These are phyloP conservation scores for Nomada hirtipes DNA, from an alignment of 2,888 invertebrate species.

Conservation along the genomic window DNA sequence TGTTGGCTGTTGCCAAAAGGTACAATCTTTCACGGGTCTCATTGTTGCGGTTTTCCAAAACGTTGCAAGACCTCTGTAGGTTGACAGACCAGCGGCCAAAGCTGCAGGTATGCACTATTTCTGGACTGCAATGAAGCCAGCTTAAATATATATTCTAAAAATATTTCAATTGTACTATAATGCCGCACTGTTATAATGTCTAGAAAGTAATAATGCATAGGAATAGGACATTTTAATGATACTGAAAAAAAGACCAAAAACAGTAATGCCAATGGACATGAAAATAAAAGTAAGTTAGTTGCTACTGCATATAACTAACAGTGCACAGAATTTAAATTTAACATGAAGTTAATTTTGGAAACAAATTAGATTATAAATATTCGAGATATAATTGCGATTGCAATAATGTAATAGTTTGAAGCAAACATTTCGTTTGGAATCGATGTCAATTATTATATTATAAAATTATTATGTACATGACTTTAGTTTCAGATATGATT, in stretches of 20 bases:
- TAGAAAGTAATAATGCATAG: not conserved
- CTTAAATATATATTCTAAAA: not conserved
- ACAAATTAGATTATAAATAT: not conserved
- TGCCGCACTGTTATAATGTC: not conserved
- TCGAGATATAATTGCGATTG: no score
- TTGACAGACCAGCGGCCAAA: not conserved
- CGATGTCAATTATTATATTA: not conserved
- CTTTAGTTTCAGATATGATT: conserved; percentile 9
- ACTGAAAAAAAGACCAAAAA: not conserved
- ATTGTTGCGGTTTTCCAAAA: conserved; percentile 60
- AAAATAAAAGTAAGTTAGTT: not conserved
- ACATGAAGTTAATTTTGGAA: not conserved
- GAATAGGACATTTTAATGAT: not conserved
- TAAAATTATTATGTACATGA: not conserved
- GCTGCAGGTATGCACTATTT: not conserved
- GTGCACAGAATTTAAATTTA: no score
- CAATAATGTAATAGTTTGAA: not conserved
- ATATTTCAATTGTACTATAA: not conserved
- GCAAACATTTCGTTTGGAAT: not conserved
- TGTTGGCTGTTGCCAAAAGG: conserved; percentile 72
- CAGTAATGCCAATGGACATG: not conserved
- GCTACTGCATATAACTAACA: no score
- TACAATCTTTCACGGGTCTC: conserved; percentile 61
- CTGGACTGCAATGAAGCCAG: not conserved
- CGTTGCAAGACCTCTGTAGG: conserved; percentile 6